Conservation (phyloP, 2,888 invertebrate species). For the Oegoconia quadripuncta region DNA sequence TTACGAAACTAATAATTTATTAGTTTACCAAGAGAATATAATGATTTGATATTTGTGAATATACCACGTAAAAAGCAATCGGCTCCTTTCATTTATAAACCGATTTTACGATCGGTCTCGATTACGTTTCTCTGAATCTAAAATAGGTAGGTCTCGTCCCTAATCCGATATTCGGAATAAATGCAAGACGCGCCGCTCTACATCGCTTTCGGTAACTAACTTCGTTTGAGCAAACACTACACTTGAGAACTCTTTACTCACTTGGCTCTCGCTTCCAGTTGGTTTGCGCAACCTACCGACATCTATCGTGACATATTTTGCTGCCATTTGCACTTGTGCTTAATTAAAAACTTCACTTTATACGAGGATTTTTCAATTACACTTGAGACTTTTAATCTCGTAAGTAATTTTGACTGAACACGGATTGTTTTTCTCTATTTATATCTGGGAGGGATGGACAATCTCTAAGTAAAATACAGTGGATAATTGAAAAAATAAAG, state of each 20-base stretch:
- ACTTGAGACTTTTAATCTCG: constrained; percentile 9
- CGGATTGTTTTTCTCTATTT: constrained; percentile 1
- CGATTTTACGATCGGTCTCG: neutral
- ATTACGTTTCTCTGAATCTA: constrained; percentile 10
- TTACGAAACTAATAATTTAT: no score
- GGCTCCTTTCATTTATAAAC: neutral
- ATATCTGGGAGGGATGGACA: neutral
- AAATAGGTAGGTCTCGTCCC: constrained; percentile 42
- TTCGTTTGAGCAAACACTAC: constrained; percentile 56
- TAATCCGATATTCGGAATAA: constrained; percentile 53
- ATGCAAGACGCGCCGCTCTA: constrained; percentile 42
- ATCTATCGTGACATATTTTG: constrained; percentile 33
- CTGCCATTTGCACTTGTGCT: constrained; percentile 28
- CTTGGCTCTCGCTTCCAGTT: constrained; percentile 46
- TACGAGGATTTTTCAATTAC: constrained; percentile 10
- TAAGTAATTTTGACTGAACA: neutral
- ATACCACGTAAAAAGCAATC: neutral
- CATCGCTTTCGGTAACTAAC: constrained; percentile 50
- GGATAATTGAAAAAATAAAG: neutral
- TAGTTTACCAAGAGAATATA: no score
- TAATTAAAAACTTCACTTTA: constrained; percentile 33
- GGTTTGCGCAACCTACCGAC: constrained; percentile 37
- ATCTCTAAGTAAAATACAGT: neutral
- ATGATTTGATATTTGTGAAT: no score
- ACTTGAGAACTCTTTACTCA: constrained; percentile 45